A percentile compares a stretch with the other conserved stretches of the same genome.
Evolutionary conservation across 2,797 vertebrate species (phyloP).

Genomic region (Enteromius afrohamiltoni): DNA sequence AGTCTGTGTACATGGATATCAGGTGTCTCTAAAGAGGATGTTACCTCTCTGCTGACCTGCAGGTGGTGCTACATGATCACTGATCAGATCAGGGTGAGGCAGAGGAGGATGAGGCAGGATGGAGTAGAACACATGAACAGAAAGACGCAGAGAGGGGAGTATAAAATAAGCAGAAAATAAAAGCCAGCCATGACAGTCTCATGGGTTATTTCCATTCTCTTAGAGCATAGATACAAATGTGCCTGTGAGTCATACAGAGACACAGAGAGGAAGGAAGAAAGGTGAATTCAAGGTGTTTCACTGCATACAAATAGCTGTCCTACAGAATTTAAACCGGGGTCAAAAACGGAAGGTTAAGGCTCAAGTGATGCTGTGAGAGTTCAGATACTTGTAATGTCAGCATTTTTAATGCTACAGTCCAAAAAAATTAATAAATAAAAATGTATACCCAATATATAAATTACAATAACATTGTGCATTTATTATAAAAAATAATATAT

Average conservation of each 20-base stretch:
- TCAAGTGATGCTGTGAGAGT: not conserved
- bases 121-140: not conserved
- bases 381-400: not conserved
- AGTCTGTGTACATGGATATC: not conserved
- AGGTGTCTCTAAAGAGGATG: slow-evolving; percentile 51
- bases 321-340: not conserved
- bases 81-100: slow-evolving; percentile 62
- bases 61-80: slow-evolving; percentile 93
- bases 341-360: not conserved
- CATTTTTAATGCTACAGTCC: not conserved
- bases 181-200: not conserved
- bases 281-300: not conserved
- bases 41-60: slow-evolving; percentile 82
- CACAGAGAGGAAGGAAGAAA: not conserved
- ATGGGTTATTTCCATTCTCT: not conserved
- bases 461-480: not conserved
- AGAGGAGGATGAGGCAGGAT: slow-evolving; percentile 7
- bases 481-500: too few species aligned
- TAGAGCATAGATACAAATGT: slow-evolving; percentile 6
- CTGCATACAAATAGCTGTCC: not conserved
- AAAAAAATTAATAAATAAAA: not conserved
- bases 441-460: not conserved
- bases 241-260: not conserved
- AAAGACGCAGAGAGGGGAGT: not conserved
- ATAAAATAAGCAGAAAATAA: not conserved